These are phyloP conservation scores for Tillus elongatus DNA, from an alignment of 2,888 invertebrate species.

Conservation along the genomic window DNA sequence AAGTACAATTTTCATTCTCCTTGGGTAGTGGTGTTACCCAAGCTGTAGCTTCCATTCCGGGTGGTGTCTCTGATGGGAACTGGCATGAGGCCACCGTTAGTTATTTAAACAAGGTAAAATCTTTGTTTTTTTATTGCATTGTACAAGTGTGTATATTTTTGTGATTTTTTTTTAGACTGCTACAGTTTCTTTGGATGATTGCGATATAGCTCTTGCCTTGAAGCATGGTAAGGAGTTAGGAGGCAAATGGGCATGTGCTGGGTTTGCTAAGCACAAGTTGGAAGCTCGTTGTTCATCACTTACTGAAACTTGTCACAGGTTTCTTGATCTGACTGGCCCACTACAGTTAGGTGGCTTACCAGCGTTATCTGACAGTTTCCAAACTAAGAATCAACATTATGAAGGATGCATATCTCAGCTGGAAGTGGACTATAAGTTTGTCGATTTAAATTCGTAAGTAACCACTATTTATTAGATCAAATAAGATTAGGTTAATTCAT, in stretches of 20 bases:
- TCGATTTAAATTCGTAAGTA: slow-evolving; percentile 71
- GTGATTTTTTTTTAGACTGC: slow-evolving; percentile 53
- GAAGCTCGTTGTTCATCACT: slow-evolving; percentile 65
- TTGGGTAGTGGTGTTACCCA: slow-evolving; percentile 68
- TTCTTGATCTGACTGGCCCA: slow-evolving; percentile 78
- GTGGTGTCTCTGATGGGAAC: slow-evolving; percentile 73
- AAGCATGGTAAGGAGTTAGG: slow-evolving; percentile 62
- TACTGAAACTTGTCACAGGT: slow-evolving; percentile 75
- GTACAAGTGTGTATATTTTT: neutral
- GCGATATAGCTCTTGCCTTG: slow-evolving; percentile 76
- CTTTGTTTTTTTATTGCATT: neutral
- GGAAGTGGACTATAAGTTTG: slow-evolving; percentile 71
- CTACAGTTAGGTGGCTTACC: slow-evolving; percentile 74
- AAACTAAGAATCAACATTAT: slow-evolving; percentile 71
- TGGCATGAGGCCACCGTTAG: slow-evolving; percentile 83
- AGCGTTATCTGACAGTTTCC: slow-evolving; percentile 66
- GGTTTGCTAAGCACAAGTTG: slow-evolving; percentile 60
- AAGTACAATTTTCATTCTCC: slow-evolving; percentile 78
- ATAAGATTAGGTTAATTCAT: slow-evolving; percentile 4
- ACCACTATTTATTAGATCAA: slow-evolving; percentile 5
- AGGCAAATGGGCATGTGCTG: slow-evolving; percentile 73
- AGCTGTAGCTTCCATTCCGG: slow-evolving; percentile 56
- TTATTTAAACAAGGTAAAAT: slow-evolving; percentile 66
- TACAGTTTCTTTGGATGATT: slow-evolving; percentile 74
- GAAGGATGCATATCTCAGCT: slow-evolving; percentile 87